Evolutionary conservation across 2,797 vertebrate species (phyloP).

Genomic region (Sebastes variabilis): DNA sequence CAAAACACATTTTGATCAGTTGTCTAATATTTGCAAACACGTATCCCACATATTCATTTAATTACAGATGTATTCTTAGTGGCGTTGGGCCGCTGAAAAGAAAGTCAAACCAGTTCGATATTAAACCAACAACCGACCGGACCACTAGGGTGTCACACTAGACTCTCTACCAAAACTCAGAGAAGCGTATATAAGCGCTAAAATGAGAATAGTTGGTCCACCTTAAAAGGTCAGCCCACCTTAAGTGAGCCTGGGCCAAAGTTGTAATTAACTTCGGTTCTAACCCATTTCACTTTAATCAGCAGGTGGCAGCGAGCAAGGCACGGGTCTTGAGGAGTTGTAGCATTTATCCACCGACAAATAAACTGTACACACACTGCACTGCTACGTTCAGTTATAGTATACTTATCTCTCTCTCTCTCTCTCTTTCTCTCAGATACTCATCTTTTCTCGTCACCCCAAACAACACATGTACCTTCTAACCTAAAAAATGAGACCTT

Average conservation of each 20-base stretch:
- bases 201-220: neutral
- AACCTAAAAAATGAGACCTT: no score
- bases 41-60: neutral
- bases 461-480: neutral
- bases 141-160: neutral
- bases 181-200: neutral
- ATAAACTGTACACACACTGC: no score
- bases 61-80: neutral
- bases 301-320: neutral
- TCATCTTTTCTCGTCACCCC: neutral
- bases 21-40: neutral
- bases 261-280: neutral
- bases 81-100: neutral
- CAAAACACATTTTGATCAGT: neutral
- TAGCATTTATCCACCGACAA: no score
- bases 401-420: neutral
- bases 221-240: neutral
- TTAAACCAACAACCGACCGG: neutral
- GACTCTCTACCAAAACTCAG: no score
- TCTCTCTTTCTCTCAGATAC: neutral
- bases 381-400: no score
- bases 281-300: neutral
- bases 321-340: no score
- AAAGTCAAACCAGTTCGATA: neutral
- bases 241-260: neutral